A percentile compares a stretch with the other conserved stretches of the same genome.
Evolutionary conservation across 1,140 invertebrate species (phyloP).

Genomic region (Cherax quadricarinatus): DNA sequence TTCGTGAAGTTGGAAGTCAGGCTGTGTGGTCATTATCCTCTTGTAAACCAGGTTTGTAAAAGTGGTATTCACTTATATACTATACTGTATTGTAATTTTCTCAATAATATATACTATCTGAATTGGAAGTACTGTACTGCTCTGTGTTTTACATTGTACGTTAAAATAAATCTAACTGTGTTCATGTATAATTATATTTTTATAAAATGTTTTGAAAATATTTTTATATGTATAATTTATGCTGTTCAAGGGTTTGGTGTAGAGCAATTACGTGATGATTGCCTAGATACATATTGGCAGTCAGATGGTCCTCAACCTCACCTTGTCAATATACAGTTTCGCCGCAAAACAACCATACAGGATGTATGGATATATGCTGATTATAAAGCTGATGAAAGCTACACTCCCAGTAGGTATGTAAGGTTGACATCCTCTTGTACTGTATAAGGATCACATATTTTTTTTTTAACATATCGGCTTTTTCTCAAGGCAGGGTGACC

Average conservation of each 20-base stretch:
- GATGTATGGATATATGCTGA: conserved; percentile 98
- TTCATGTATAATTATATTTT: no score
- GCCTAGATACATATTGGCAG: conserved; percentile 99
- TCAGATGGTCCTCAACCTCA: conserved; percentile 99
- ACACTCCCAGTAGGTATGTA: conserved; percentile 89
- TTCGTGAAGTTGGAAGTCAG: conserved; percentile 95
- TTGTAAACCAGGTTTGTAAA: conserved; percentile 91
- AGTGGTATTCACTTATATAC: background rate
- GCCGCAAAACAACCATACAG: conserved; percentile 94
- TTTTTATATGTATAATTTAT: background rate
- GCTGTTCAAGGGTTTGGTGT: conserved; percentile 91
- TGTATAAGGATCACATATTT: conserved; percentile 49
- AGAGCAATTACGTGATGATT: conserved; percentile 95
- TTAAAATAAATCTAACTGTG: background rate
- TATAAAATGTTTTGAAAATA: no score
- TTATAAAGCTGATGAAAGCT: conserved; percentile 98
- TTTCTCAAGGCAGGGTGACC: no score
- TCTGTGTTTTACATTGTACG: background rate
- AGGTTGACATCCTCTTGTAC: background rate
- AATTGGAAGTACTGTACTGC: background rate
- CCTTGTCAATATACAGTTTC: conserved; percentile 98
- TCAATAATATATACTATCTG: background rate
- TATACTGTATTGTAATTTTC: background rate
- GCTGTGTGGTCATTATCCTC: conserved; percentile 99
- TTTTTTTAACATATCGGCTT: conserved; percentile 39